Evolutionary conservation across 2,888 invertebrate species (phyloP).

Genomic region (Tenthredo distinguenda): DNA sequence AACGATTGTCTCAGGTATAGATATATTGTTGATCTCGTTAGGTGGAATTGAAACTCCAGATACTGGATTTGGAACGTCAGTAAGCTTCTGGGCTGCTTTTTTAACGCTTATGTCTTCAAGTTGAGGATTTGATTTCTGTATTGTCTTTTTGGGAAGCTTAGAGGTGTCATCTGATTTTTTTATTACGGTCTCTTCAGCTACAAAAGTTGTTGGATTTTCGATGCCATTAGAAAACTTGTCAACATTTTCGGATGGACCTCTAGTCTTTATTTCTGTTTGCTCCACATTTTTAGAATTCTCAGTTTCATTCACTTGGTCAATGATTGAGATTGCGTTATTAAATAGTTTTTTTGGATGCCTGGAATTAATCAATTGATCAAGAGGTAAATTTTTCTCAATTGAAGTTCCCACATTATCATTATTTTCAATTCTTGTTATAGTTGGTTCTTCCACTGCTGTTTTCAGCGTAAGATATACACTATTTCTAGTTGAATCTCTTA

Average conservation of each 20-base stretch:
- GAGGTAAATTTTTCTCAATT: constrained; percentile 56
- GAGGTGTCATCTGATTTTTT: constrained; percentile 71
- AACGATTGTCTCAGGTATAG: constrained; percentile 7
- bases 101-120: neutral
- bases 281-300: neutral
- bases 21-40: neutral
- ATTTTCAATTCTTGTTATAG: constrained; percentile 59
- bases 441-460: constrained; percentile 58
- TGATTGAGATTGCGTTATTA: neutral
- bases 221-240: neutral
- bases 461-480: constrained; percentile 74
- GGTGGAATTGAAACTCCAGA: neutral
- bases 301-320: neutral
- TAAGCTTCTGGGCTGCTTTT: neutral
- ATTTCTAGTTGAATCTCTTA: constrained; percentile 71
- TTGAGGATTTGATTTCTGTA: constrained; percentile 27
- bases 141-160: constrained; percentile 59
- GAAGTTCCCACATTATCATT: constrained; percentile 57
- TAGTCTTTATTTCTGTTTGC: neutral
- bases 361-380: neutral
- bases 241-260: neutral
- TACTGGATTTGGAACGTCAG: constrained; percentile 10
- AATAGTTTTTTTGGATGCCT: neutral
- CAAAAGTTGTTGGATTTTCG: constrained; percentile 81
- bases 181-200: constrained; percentile 79